Evolutionary conservation across 1,140 invertebrate species (phyloP), one percentile per base, ranked within the genome.

Genomic region (Heliothis virescens): DNA sequence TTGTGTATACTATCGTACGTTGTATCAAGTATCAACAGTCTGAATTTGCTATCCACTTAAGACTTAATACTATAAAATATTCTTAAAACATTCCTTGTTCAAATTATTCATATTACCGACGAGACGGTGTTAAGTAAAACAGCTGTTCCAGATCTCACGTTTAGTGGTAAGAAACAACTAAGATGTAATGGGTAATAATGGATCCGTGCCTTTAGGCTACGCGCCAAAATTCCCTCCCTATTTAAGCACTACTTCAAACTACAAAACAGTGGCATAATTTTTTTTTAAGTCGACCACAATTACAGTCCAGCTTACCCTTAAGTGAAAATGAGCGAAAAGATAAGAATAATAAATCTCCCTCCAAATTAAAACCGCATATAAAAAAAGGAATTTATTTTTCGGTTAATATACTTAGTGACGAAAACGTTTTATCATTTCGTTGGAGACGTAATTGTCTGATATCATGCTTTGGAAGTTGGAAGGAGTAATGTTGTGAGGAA

Each of bases 401-500:
- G 34, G 18, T 65, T 65, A 65, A 76, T 76, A 65, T 76, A 76
- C 48, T 76, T 65, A 65, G 67, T 53, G 67, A 79, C 48, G 69
- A 72, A 63, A 63, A 15, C 50, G 47, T 79, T 79, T 79, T 79
- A 73, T 73, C 77, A 72, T 79, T 73, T 79, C 59, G 62, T 50
- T 34, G 57, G 75, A 48, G 26, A 69, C 62, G 83, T 82, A 79
- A 84, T 87, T 79, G 83, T 81, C 83, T 82, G 89, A 90, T 91
- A 90, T 86, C 86, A 86, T 85, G 80, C 75, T 86, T 86, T 78
- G 84, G 80, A 81, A 82, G 34, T 41, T 26, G 87, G 87, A 88
- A 89, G 88, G 84, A 86, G 73, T 87, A 85, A 90, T 87, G 88
- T 88, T 86, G 84, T 55, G 71, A 87, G 90, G 87, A 90, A 91